phyloP scores from a whole-genome alignment of 2,797 vertebrate species.

The Novumbra hubbsi region DNA sequence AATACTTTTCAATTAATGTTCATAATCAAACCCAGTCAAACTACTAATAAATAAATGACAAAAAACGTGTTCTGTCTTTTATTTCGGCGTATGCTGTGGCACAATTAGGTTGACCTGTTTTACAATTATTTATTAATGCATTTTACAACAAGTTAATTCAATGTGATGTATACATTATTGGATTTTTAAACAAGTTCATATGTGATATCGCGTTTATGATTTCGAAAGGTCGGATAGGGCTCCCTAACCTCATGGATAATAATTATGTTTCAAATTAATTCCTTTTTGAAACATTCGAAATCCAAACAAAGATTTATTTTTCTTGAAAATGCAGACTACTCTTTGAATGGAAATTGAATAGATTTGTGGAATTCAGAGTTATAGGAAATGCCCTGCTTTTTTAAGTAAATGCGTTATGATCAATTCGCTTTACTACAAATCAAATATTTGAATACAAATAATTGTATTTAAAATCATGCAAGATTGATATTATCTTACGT shows the following conservation, averaged over 20 bases:
- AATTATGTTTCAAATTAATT: not conserved
- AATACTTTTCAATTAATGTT: not conserved
- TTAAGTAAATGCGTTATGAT: not conserved
- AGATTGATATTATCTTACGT: not conserved
- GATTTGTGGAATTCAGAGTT: not conserved
- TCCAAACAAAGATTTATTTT: not conserved
- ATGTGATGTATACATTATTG: not conserved
- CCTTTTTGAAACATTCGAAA: not conserved
- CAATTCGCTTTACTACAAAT: not conserved
- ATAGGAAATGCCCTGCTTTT: not conserved
- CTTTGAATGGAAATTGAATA: not conserved
- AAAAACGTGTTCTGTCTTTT: not conserved
- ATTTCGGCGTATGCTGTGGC: not conserved
- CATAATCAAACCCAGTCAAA: not conserved
- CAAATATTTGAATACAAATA: not conserved
- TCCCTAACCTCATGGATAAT: not conserved
- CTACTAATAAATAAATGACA: not conserved
- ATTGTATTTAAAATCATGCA: not conserved
- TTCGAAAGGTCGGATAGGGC: constrained; percentile 21
- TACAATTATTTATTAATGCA: not conserved
- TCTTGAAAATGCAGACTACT: not conserved
- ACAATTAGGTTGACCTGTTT: not conserved
- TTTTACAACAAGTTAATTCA: not conserved
- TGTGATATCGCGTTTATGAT: constrained; percentile 22
- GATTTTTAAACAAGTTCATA: not conserved